Evolutionary conservation across 2,888 invertebrate genomes (phyloP).

Genomic region (Lycia hirtaria): DNA sequence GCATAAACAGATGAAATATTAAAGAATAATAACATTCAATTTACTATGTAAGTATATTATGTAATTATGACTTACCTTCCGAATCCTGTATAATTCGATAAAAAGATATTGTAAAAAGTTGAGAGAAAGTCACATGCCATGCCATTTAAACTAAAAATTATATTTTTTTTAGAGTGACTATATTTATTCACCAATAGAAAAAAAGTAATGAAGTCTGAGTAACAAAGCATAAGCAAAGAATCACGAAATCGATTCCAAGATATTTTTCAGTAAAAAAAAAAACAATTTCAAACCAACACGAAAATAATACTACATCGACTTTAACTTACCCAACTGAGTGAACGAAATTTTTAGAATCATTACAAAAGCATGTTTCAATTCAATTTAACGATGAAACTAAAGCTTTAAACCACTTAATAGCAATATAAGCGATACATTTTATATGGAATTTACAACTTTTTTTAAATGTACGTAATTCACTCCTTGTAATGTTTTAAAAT

Average conservation of each 20-base stretch:
- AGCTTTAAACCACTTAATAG: constrained; percentile 52
- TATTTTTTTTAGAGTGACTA: neutral
- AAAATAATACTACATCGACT: constrained; percentile 33
- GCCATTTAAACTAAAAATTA: constrained; percentile 52
- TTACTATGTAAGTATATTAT: constrained; percentile 43
- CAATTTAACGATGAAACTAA: constrained; percentile 39
- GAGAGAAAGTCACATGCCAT: constrained; percentile 65
- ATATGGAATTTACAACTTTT: constrained; percentile 42
- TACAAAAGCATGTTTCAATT: constrained; percentile 38
- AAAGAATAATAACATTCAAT: constrained; percentile 43
- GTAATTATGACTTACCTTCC: constrained; percentile 71
- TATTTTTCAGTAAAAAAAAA: constrained; percentile 44
- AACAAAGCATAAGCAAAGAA: constrained; percentile 55
- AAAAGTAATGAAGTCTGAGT: constrained; percentile 44
- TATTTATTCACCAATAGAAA: constrained; percentile 29
- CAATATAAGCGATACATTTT: constrained; percentile 45
- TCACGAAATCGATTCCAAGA: constrained; percentile 82
- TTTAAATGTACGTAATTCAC: constrained; percentile 72
- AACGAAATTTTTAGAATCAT: constrained; percentile 6
- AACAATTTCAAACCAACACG: constrained; percentile 39
- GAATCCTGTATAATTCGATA: constrained; percentile 45
- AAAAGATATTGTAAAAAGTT: constrained; percentile 44
- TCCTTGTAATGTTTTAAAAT: constrained; percentile 84
- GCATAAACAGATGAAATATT: constrained; percentile 50
- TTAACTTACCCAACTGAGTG: constrained; percentile 19